Conservation (phyloP, 92 coral and sea anemone species). For the Pocillopora grandis region DNA sequence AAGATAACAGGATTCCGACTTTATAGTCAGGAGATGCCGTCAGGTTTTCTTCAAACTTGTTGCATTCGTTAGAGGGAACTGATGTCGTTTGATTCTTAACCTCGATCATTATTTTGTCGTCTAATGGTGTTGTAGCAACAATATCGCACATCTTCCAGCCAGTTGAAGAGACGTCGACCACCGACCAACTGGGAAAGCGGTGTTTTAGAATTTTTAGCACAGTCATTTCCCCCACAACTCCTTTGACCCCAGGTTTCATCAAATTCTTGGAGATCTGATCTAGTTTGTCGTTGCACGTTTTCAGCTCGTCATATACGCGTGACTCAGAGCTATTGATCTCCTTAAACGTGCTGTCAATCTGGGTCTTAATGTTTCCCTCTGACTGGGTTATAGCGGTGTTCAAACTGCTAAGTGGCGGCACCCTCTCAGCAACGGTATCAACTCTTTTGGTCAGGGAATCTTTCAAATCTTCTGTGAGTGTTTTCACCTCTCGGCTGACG, state of each 20-base stretch:
- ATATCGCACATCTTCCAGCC: constrained; percentile 46
- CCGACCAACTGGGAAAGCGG: not conserved
- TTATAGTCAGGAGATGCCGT: constrained; percentile 15
- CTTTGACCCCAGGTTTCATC: constrained; percentile 48
- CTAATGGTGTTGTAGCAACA: constrained; percentile 23
- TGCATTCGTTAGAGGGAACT: constrained; percentile 14
- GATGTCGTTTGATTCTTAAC: constrained; percentile 39
- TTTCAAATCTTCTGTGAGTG: constrained; percentile 13
- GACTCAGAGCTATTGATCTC: constrained; percentile 13
- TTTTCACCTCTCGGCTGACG: constrained; percentile 7
- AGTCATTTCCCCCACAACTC: constrained; percentile 36
- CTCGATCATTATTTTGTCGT: constrained; percentile 54
- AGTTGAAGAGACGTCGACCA: constrained; percentile 9
- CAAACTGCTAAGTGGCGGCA: too few species aligned
- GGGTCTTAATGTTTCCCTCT: too few species aligned
- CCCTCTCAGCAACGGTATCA: too few species aligned
- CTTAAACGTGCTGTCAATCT: too few species aligned
- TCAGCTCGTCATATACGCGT: not conserved
- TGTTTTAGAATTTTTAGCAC: constrained; percentile 35
- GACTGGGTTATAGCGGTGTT: too few species aligned
- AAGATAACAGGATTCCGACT: constrained; percentile 61
- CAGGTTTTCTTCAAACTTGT: constrained; percentile 45
- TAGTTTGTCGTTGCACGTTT: constrained; percentile 22
- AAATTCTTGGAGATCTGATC: constrained; percentile 19
- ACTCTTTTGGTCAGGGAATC: too few species aligned